Evolutionary conservation across 30 jellyfish, hydroid and myxozoan genomes (phyloP).

Genomic region (Chrysaora quinquecirrha): DNA sequence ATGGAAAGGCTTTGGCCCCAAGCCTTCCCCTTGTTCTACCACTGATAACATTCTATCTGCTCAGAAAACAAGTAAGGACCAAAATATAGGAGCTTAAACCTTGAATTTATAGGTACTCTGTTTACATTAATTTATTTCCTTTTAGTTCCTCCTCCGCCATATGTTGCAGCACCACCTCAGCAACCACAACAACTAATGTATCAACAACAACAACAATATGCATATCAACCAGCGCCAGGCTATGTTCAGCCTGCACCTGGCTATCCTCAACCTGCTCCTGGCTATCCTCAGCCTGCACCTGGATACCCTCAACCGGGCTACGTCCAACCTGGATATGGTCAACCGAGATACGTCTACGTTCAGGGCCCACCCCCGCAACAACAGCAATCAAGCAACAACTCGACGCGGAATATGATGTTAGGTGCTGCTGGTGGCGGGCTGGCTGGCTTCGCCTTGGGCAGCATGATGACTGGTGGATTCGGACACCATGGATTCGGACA

Average conservation of each 20-base stretch:
- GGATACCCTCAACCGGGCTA: constrained; percentile 74
- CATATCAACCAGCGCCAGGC: constrained; percentile 17
- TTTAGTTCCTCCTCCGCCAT: constrained; percentile 70
- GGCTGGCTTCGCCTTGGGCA: constrained; percentile 91
- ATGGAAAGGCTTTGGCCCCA: too few relatives aligned
- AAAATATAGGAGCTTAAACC: too few relatives aligned
- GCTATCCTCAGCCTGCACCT: constrained; percentile 61
- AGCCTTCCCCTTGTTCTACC: too few relatives aligned
- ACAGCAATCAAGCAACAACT: constrained; percentile 74
- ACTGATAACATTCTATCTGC: too few relatives aligned
- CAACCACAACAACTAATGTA: constrained; percentile 31
- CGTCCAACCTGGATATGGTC: constrained; percentile 81
- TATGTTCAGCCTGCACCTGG: constrained; percentile 67
- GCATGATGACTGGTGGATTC: constrained; percentile 68
- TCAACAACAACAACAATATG: constrained; percentile 22
- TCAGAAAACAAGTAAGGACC: too few relatives aligned
- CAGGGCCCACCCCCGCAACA: constrained; percentile 84
- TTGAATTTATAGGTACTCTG: too few relatives aligned
- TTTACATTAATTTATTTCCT: too few relatives aligned
- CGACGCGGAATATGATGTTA: constrained; percentile 84
- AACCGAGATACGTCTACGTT: constrained; percentile 79
- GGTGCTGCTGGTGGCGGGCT: constrained; percentile 98
- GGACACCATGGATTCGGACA: constrained; percentile 79
- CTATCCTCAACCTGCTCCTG: constrained; percentile 62
- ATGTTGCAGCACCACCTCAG: constrained; percentile 32